Base-by-base conservation (phyloP, 2,113 vertebrate genomes). In the Siphamia tubifer region DNA sequence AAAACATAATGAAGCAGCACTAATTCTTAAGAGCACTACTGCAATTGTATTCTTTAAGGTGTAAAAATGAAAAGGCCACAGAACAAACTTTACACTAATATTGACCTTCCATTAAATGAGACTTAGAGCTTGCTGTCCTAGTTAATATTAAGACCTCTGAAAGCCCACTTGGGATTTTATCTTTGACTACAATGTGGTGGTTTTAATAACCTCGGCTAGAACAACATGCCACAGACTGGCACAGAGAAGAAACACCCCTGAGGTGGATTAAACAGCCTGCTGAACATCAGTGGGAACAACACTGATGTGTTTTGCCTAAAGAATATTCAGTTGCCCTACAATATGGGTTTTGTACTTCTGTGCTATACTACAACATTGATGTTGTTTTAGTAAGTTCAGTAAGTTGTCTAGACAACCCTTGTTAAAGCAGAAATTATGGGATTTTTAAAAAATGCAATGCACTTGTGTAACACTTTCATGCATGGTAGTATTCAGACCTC, bases 21-120 rank as follows among this genome's bases (percentile, higher is more conserved):
- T 83, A 57, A 58, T 35, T 54, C 39, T 52, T 34, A 62, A 78
- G 38, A 56, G 61, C 70, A 21, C 34, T 7, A 3, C 40, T 10
- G 47, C 62, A 66, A 32, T 68, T 64, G 47, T 53, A 71, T 48
- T 81, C 71, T 73, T 67, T 11, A 23, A 74, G 55, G 73, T 83
- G 85, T 77, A 68, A 79, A 81, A 85, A 85, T 64, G 35, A 86
- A 88, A 87, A 82, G 69, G 67, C 81, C 64, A 60, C 38, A 66
- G 3, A 21, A 43, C 27, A 38, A 70, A 65, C 68, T 63, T 83
- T 73, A 68, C 63, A 77, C 78, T 78, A 91, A 91, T 90, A 88
- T 90, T 91, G 83, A 91, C 80, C 63, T 90, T 87, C 83, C 77
- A 88, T 91, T 88, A 90, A 89, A 83, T 43, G 53, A 65, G 88